Conservation (phyloP, 2,113 vertebrate species). For the Hystrix brachyura region DNA sequence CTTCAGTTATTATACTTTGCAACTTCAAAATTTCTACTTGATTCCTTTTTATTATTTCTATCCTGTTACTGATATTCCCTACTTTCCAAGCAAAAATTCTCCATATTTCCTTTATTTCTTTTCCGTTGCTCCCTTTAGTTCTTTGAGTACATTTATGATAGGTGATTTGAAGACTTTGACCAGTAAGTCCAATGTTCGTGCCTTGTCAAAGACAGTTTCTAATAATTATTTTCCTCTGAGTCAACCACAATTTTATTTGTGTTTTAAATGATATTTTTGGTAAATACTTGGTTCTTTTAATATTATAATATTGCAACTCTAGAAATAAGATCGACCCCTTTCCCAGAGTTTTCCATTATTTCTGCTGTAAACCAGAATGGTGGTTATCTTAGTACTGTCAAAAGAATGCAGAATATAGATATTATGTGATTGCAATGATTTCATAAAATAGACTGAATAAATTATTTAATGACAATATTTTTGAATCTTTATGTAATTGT, state of each 20-base stretch:
- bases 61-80: neutral
- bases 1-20: neutral
- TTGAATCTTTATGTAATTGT: neutral
- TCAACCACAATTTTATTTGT: neutral
- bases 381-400: neutral
- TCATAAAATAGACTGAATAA: neutral
- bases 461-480: neutral
- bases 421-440: neutral
- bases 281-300: neutral
- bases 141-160: neutral
- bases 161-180: neutral
- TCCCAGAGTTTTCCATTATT: neutral
- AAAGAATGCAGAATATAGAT: neutral
- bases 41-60: neutral
- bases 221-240: neutral
- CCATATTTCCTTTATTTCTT: neutral
- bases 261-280: neutral
- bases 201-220: neutral
- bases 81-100: neutral
- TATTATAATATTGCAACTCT: neutral
- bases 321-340: neutral
- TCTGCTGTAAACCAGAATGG: neutral
- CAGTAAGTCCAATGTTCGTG: neutral
- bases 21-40: neutral
- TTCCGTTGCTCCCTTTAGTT: neutral